These are phyloP conservation scores for Parauchenoglanis punctatus DNA, from an alignment of 2,797 vertebrate species.

Conservation along the genomic window DNA sequence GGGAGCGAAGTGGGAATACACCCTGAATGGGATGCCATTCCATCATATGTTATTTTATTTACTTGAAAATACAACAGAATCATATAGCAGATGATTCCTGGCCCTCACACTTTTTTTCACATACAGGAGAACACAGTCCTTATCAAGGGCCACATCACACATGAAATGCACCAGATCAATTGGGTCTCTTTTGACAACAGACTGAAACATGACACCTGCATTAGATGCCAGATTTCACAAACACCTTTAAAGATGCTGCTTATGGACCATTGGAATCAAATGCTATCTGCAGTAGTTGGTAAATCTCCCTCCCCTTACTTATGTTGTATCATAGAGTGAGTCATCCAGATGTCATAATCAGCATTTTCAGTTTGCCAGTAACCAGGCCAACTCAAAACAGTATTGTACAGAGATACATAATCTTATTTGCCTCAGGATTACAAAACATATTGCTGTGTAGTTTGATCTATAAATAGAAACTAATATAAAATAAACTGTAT, in stretches of 20 bases:
- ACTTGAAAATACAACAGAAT: not conserved
- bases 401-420: not conserved
- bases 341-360: constrained; percentile 10
- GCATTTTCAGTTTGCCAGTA: constrained; percentile 16
- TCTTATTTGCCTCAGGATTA: not conserved
- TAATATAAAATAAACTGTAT: not conserved
- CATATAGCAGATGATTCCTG: not conserved
- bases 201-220: not conserved
- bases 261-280: not conserved
- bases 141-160: not conserved
- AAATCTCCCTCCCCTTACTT: not conserved
- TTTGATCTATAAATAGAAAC: not conserved
- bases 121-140: not conserved
- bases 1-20: not conserved
- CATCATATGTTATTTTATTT: not conserved
- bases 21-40: not conserved
- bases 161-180: not conserved
- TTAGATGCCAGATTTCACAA: not conserved
- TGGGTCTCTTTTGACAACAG: not conserved
- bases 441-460: not conserved
- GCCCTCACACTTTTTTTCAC: not conserved
- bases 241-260: not conserved
- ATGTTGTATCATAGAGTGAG: constrained; percentile 11
- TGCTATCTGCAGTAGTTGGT: not conserved
- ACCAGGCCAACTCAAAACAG: not conserved